Evolutionary conservation across 2,113 vertebrate genomes (phyloP).

Genomic region (Pollachius pollachius): DNA sequence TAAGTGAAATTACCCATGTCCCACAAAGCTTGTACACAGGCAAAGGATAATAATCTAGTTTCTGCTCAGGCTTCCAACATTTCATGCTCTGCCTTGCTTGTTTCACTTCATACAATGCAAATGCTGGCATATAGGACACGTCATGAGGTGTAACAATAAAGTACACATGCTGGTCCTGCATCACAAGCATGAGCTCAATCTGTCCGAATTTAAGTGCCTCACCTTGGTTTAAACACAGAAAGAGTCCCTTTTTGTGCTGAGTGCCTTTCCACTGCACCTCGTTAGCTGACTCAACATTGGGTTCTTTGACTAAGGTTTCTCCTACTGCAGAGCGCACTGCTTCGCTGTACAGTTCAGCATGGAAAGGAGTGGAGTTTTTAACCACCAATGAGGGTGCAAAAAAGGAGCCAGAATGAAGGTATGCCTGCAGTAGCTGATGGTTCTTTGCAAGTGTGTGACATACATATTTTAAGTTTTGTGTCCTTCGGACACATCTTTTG

Average conservation of each 20-base stretch:
- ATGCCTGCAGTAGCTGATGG: neutral
- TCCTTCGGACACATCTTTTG: conserved; percentile 21
- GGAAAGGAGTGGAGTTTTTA: neutral
- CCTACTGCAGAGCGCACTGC: neutral
- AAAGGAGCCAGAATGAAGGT: neutral
- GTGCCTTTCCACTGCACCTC: neutral
- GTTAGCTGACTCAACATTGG: neutral
- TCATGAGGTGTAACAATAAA: neutral
- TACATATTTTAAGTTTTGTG: no score
- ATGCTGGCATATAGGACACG: neutral
- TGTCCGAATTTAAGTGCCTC: neutral
- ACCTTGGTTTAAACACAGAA: neutral
- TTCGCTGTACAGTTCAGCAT: neutral
- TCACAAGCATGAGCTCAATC: neutral
- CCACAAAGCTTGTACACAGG: neutral
- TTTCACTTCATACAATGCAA: neutral
- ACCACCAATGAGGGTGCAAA: neutral
- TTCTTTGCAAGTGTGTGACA: neutral
- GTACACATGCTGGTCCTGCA: neutral
- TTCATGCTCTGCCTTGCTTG: neutral
- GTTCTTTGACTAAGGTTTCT: neutral
- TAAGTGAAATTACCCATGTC: neutral
- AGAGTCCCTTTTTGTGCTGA: neutral
- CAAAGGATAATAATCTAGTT: neutral
- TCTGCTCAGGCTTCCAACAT: neutral